Percentiles rank a stretch among this genome's conserved stretches.
These are phyloP conservation scores for Fregata magnificens DNA, from an alignment of 2,113 vertebrate species.

Conservation along the genomic window DNA sequence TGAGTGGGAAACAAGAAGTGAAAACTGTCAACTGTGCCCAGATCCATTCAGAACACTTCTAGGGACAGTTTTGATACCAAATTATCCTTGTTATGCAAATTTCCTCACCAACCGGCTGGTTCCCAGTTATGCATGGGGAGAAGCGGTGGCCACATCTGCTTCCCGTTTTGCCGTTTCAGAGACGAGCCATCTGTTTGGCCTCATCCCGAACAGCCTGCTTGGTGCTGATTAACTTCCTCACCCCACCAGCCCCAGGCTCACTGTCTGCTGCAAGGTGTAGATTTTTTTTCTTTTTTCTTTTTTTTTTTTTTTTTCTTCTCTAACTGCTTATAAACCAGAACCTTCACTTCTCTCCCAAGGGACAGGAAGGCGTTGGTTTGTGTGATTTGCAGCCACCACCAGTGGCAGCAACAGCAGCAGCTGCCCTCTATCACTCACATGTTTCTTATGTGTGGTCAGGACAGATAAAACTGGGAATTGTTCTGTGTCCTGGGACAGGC, in stretches of 20 bases:
- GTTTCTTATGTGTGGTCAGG: background rate
- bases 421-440: slow-evolving; percentile 15
- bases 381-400: slow-evolving; percentile 39
- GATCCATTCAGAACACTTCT: slow-evolving; percentile 81
- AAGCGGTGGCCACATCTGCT: slow-evolving; percentile 86
- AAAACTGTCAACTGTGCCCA: slow-evolving; percentile 78
- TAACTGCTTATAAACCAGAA: slow-evolving; percentile 66
- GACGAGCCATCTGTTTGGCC: slow-evolving; percentile 82
- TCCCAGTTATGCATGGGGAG: slow-evolving; percentile 85
- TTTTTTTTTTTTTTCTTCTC: slow-evolving; percentile 27
- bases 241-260: slow-evolving; percentile 52
- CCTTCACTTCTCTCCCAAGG: slow-evolving; percentile 67
- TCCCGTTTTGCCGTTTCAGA: slow-evolving; percentile 85
- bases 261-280: slow-evolving; percentile 75
- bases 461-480: slow-evolving; percentile 66
- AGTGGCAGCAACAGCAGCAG: background rate
- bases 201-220: slow-evolving; percentile 68
- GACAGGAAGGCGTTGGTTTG: slow-evolving; percentile 71
- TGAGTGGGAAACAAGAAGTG: slow-evolving; percentile 90
- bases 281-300: slow-evolving; percentile 37
- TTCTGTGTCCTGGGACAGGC: background rate
- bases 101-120: slow-evolving; percentile 78
- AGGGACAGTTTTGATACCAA: slow-evolving; percentile 85
- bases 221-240: slow-evolving; percentile 76
- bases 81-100: slow-evolving; percentile 97